Evolutionary conservation across 2,888 invertebrate genomes (phyloP).

Genomic region (Papilio demoleus): DNA sequence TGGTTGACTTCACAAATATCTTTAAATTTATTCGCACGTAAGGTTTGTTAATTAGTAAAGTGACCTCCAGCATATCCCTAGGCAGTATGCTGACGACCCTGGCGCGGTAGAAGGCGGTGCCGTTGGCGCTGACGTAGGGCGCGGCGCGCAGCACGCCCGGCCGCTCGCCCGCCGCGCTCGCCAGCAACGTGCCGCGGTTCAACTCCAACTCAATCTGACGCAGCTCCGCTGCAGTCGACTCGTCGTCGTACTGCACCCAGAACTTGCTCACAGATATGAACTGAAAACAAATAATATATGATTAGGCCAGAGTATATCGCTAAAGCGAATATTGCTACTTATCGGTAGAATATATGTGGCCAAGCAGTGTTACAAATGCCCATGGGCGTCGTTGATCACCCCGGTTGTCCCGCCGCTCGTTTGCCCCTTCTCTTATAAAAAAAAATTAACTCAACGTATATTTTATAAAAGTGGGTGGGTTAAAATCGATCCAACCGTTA

Average conservation of each 20-base stretch:
- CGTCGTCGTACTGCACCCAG: conserved; percentile 85
- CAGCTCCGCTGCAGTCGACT: conserved; percentile 64
- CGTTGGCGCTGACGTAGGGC: conserved; percentile 70
- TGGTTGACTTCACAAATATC: no score
- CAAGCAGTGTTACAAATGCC: conserved; percentile 12
- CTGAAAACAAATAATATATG: no score
- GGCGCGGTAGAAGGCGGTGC: conserved; percentile 77
- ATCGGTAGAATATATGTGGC: not conserved
- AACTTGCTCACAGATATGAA: conserved; percentile 86
- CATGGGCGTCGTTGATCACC: no score
- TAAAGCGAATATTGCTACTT: not conserved
- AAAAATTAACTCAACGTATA: no score
- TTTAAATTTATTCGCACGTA: no score
- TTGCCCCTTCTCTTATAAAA: no score
- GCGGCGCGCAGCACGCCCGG: conserved; percentile 75
- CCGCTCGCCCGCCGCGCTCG: conserved; percentile 48
- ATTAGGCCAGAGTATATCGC: no score
- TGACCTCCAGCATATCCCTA: conserved; percentile 66
- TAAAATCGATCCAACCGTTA: no score
- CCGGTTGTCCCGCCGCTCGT: no score
- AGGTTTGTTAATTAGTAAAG: not conserved
- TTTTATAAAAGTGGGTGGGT: no score
- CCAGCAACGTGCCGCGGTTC: conserved; percentile 55
- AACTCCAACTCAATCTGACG: conserved; percentile 46
- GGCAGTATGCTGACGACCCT: conserved; percentile 69